Evolutionary conservation across 37 sponge, comb jelly and placozoan species (phyloP).

Genomic region (Ianthella basta): DNA sequence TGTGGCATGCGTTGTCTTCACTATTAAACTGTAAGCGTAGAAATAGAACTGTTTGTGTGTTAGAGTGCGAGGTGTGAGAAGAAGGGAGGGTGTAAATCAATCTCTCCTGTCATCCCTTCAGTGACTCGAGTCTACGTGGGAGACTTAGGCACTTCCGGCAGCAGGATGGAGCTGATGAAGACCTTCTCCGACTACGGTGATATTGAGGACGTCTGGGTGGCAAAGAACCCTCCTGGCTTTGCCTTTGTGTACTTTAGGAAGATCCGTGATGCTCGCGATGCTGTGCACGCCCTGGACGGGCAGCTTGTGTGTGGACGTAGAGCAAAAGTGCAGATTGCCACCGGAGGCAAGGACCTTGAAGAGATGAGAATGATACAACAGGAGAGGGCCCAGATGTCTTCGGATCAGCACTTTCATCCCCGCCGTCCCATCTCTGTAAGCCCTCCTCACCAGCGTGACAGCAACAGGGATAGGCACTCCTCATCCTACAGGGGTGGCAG

Average conservation of each 20-base stretch:
- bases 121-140: slow-evolving; percentile 69
- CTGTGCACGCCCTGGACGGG: slow-evolving; percentile 61
- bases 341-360: slow-evolving; percentile 26
- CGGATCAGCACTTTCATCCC: not conserved
- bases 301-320: slow-evolving; percentile 61
- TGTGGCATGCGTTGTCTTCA: no score
- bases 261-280: slow-evolving; percentile 74
- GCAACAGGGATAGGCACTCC: not conserved
- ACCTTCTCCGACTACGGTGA: slow-evolving; percentile 51
- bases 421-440: slow-evolving; percentile 8
- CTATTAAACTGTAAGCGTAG: no score
- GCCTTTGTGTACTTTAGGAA: slow-evolving; percentile 79
- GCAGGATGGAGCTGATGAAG: slow-evolving; percentile 70
- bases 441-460: not conserved
- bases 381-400: slow-evolving; percentile 1
- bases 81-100: no score
- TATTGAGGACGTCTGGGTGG: slow-evolving; percentile 82
- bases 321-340: slow-evolving; percentile 74
- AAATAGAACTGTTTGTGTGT: no score
- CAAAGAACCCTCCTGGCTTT: slow-evolving; percentile 87
- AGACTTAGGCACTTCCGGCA: slow-evolving; percentile 60
- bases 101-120: not conserved
- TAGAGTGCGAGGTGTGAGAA: no score
- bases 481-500: not conserved
- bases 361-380: not conserved